A percentile compares a stretch with the other conserved stretches of the same genome.
Evolutionary conservation across 2,797 vertebrate species (phyloP).

Genomic region (Micrastur ruficollis): DNA sequence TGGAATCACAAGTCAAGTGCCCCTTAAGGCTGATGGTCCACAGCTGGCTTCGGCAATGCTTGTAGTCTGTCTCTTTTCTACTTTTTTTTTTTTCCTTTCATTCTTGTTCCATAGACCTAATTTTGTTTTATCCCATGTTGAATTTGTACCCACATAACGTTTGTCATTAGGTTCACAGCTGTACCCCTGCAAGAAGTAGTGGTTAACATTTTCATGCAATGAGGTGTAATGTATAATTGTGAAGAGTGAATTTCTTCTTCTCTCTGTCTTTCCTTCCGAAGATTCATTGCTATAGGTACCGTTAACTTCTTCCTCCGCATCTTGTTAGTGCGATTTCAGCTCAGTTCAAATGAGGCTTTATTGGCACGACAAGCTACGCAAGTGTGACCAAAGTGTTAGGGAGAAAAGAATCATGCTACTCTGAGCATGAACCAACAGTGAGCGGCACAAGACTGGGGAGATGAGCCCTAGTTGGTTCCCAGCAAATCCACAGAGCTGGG

Average conservation of each 20-base stretch:
- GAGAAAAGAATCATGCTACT: not conserved
- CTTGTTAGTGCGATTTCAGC: not conserved
- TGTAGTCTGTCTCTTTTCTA: not conserved
- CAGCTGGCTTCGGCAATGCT: not conserved
- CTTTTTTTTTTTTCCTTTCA: not conserved
- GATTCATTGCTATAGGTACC: not conserved
- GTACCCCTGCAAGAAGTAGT: not conserved
- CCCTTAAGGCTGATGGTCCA: not conserved
- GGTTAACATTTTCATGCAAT: not conserved
- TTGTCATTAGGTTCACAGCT: not conserved
- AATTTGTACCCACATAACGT: not conserved
- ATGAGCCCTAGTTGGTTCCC: not conserved
- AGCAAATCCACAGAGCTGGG: not conserved
- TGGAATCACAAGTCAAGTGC: not conserved
- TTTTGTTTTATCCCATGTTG: not conserved
- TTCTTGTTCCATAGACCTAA: not conserved
- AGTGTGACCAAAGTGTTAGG: not conserved
- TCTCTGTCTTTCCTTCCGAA: not conserved
- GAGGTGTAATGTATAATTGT: not conserved
- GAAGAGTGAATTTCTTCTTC: not conserved
- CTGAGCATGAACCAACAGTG: not conserved
- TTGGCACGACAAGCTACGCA: not conserved
- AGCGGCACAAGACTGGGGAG: not conserved
- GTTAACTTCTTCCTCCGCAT: not conserved
- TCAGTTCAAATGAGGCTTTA: not conserved